A percentile compares a stretch with the other conserved stretches of the same genome.
phyloP scores from a whole-genome alignment of 2,113 vertebrate species.

The Poeciliopsis occidentalis region DNA sequence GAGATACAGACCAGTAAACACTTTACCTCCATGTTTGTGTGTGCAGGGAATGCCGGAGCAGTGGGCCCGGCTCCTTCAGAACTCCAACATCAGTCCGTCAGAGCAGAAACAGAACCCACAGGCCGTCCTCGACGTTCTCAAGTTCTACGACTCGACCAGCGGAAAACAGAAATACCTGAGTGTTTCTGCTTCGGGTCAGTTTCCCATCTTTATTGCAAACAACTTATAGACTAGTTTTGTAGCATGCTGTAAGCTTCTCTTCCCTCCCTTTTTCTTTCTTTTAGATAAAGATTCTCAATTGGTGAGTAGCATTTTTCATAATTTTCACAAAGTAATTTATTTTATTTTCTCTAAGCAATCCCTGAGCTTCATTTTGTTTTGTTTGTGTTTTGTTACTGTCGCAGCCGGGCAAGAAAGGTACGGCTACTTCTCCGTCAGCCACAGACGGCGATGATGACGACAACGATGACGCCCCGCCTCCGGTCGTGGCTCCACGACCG shows the following conservation, averaged over 20 bases:
- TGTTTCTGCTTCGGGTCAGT: constrained; percentile 88
- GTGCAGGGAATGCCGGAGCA: constrained; percentile 97
- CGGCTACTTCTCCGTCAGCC: constrained; percentile 79
- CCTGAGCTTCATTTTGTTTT: constrained; percentile 1
- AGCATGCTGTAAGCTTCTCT: neutral
- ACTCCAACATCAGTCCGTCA: constrained; percentile 96
- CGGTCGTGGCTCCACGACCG: constrained; percentile 93
- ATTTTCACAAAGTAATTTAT: neutral
- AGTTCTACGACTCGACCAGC: constrained; percentile 95
- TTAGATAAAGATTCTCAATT: constrained; percentile 78
- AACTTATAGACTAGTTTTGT: neutral
- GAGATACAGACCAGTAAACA: neutral
- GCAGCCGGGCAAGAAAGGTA: constrained; percentile 85
- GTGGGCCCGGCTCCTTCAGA: constrained; percentile 96
- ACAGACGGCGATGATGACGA: constrained; percentile 88
- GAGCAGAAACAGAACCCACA: constrained; percentile 99
- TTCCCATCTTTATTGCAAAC: neutral
- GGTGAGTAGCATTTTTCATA: constrained; percentile 48
- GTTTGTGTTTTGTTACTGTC: neutral
- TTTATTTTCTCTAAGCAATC: neutral
- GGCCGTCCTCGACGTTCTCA: constrained; percentile 94
- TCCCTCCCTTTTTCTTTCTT: constrained; percentile 20
- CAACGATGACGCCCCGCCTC: constrained; percentile 90
- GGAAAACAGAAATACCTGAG: constrained; percentile 96
- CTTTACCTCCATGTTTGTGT: constrained; percentile 31